Percentiles rank a stretch among this genome's conserved stretches.
phyloP scores from a whole-genome alignment of 2,113 vertebrate genomes.

The Plestiodon gilberti region DNA sequence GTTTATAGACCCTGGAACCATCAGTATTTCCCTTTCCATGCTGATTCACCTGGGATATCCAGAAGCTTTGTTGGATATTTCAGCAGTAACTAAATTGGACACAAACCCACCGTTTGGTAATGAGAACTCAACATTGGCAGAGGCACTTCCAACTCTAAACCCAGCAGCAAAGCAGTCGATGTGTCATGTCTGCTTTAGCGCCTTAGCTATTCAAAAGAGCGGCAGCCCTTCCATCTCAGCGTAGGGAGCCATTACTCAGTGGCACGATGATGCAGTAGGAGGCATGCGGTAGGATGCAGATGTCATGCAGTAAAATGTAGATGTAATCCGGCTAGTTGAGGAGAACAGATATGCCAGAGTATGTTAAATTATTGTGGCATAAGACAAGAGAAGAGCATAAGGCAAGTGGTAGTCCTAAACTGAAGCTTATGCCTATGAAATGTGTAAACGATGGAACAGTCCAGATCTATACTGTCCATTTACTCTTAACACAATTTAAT shows the following conservation, averaged over 20 bases:
- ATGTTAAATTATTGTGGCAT: not conserved
- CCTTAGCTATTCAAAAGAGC: not conserved
- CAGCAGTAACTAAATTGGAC: not conserved
- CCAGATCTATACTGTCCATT: not conserved
- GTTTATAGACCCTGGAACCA: too few relatives aligned
- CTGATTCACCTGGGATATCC: not conserved
- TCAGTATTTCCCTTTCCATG: not conserved
- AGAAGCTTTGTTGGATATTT: not conserved
- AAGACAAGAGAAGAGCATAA: not conserved
- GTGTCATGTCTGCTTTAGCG: not conserved
- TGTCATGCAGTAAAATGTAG: too few relatives aligned
- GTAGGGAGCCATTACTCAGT: not conserved
- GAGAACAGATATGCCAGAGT: not conserved
- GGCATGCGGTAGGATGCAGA: not conserved
- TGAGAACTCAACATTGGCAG: not conserved
- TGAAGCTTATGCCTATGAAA: not conserved
- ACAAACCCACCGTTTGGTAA: not conserved
- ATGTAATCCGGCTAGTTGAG: too few relatives aligned
- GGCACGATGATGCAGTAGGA: not conserved
- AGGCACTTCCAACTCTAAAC: not conserved
- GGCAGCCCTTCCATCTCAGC: not conserved
- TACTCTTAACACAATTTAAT: too few relatives aligned
- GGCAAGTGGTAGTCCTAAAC: not conserved
- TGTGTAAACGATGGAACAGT: not conserved
- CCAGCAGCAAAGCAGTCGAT: not conserved